Evolutionary conservation across 2,888 invertebrate genomes (phyloP).

Genomic region (Callyntrura guangdongensis): DNA sequence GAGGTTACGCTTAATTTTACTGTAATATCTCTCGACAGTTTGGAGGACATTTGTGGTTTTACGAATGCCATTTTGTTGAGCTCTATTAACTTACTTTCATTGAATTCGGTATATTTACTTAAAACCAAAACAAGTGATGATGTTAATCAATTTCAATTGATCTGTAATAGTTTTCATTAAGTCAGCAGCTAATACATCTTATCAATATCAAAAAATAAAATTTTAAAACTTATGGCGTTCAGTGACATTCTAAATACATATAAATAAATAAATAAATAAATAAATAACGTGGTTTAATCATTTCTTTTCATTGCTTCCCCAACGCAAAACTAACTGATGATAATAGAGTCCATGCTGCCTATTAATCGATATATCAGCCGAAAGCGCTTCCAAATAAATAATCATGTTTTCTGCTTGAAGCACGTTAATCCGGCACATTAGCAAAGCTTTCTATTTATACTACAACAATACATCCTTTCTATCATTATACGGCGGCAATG

Average conservation of each 20-base stretch:
- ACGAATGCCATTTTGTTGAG: background rate
- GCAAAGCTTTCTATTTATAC: background rate
- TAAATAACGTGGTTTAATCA: background rate
- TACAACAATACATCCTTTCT: background rate
- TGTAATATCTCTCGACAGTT: too few species aligned
- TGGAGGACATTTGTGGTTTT: too few species aligned
- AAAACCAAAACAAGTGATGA: too few species aligned
- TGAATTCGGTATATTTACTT: too few species aligned
- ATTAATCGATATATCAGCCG: constrained; percentile 33
- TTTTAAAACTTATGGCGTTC: background rate
- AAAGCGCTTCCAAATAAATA: constrained; percentile 41
- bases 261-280: background rate
- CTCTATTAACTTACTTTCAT: background rate
- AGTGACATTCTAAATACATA: background rate
- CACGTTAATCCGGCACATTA: constrained; percentile 10
- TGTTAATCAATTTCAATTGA: too few species aligned
- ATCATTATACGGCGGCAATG: background rate
- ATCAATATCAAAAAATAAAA: too few species aligned
- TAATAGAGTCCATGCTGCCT: constrained; percentile 5
- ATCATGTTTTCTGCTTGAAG: constrained; percentile 51
- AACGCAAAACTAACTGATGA: constrained; percentile 38
- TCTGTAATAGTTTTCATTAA: too few species aligned
- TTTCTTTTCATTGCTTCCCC: background rate
- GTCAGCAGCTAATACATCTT: too few species aligned
- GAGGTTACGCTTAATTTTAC: too few species aligned